Conservation (phyloP, 2,113 vertebrate species). For the Emberiza fucata region DNA sequence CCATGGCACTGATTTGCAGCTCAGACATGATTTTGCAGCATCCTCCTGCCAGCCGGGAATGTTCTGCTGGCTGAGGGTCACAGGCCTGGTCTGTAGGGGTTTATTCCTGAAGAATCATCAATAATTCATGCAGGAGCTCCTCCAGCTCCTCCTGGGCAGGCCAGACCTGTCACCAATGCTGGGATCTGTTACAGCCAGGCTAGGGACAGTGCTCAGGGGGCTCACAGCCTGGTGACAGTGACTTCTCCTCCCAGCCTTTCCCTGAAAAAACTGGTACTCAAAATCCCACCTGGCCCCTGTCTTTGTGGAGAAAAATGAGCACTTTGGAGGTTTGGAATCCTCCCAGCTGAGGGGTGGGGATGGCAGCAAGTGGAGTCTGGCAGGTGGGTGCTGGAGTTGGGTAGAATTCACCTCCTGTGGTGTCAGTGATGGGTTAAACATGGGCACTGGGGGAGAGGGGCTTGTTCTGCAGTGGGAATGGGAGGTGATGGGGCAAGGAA, state of each 20-base stretch:
- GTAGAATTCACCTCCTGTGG: not conserved
- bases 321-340: not conserved
- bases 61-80: not conserved
- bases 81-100: not conserved
- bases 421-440: not conserved
- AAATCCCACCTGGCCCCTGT: not conserved
- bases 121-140: not conserved
- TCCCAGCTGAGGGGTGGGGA: too few relatives aligned
- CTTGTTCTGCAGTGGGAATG: not conserved
- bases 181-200: not conserved
- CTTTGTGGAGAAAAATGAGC: not conserved
- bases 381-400: not conserved
- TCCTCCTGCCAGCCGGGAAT: not conserved
- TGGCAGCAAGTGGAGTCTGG: accelerated
- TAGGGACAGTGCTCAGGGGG: not conserved
- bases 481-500: not conserved
- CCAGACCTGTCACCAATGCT: not conserved
- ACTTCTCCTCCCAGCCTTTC: not conserved
- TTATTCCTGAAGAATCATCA: not conserved
- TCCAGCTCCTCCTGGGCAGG: not conserved
- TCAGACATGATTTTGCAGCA: not conserved
- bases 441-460: not conserved
- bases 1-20: not conserved
- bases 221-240: not conserved
- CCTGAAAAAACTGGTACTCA: not conserved